Percentiles rank a stretch among this genome's conserved stretches.
phyloP scores from a whole-genome alignment of 1,140 invertebrate genomes.

The Globodera ellingtonae region DNA sequence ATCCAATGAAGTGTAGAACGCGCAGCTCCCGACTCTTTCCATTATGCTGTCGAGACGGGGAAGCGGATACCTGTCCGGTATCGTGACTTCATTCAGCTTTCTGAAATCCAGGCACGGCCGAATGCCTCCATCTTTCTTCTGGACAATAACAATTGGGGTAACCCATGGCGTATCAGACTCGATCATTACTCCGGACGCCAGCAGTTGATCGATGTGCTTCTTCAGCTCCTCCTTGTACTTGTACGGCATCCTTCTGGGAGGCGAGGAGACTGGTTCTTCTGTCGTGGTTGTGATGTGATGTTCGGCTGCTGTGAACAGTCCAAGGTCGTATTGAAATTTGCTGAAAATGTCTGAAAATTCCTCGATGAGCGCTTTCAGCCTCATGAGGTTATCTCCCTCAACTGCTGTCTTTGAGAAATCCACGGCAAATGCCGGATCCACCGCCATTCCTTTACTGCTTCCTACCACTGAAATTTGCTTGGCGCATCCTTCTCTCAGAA shows the following conservation, averaged over 20 bases:
- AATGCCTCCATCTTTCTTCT: slow-evolving; percentile 27
- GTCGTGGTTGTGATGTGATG: slow-evolving; percentile 7
- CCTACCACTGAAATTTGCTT: not conserved
- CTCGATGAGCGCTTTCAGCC: not conserved
- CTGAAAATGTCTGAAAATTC: slow-evolving; percentile 14
- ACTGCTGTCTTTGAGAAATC: not conserved
- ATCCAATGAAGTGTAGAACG: slow-evolving; percentile 6
- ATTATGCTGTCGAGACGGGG: slow-evolving; percentile 67
- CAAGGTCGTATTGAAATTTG: slow-evolving; percentile 10
- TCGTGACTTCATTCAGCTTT: slow-evolving; percentile 66
- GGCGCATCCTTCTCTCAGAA: not conserved
- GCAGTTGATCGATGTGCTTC: too few species aligned
- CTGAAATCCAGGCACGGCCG: slow-evolving; percentile 68
- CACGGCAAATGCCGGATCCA: not conserved
- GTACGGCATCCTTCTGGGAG: slow-evolving; percentile 13
- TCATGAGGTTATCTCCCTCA: not conserved
- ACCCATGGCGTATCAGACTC: too few species aligned
- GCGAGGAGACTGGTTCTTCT: slow-evolving; percentile 11
- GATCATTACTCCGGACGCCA: too few species aligned
- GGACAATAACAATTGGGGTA: slow-evolving; percentile 1
- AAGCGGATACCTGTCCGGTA: slow-evolving; percentile 69
- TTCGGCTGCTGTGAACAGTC: not conserved
- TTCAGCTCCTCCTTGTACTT: not conserved
- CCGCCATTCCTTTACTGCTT: not conserved
- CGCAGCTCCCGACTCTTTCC: slow-evolving; percentile 13